These are phyloP conservation scores for Philhelius pedissequus DNA, from an alignment of 2,888 invertebrate species.

Conservation along the genomic window DNA sequence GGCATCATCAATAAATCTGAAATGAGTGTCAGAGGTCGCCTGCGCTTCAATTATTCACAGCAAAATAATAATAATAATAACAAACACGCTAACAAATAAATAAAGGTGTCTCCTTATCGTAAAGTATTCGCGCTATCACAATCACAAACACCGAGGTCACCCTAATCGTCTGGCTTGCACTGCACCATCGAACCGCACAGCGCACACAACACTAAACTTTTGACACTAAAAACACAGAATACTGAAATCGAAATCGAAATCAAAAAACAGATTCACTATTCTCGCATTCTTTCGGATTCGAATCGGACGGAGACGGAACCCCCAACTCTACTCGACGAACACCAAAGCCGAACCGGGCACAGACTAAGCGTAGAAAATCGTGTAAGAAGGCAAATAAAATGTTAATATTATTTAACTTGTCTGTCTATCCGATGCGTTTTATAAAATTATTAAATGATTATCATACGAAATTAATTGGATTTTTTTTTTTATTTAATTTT, in stretches of 20 bases:
- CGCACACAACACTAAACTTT: constrained; percentile 18
- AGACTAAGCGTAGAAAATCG: constrained; percentile 33
- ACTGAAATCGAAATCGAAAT: constrained; percentile 47
- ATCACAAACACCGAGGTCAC: constrained; percentile 13
- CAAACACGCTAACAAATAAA: neutral
- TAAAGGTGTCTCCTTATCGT: constrained; percentile 51
- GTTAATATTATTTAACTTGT: constrained; percentile 9
- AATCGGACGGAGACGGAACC: neutral
- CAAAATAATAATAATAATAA: constrained; percentile 7
- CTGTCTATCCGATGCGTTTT: constrained; percentile 2
- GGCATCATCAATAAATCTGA: neutral
- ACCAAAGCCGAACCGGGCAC: neutral
- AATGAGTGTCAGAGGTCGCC: constrained; percentile 19
- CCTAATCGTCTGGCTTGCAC: constrained; percentile 56
- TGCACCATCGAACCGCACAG: constrained; percentile 51
- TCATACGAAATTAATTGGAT: constrained; percentile 37
- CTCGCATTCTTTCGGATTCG: constrained; percentile 29
- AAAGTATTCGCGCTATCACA: constrained; percentile 17
- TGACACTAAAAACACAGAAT: neutral
- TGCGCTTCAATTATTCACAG: neutral
- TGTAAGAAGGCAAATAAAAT: constrained; percentile 5
- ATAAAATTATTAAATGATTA: neutral
- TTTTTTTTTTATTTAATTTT: constrained; percentile 24
- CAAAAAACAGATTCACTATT: constrained; percentile 4
- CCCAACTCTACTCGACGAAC: neutral